Evolutionary conservation across 2,113 vertebrate genomes (phyloP).

Genomic region (Atrichornis clamosus): DNA sequence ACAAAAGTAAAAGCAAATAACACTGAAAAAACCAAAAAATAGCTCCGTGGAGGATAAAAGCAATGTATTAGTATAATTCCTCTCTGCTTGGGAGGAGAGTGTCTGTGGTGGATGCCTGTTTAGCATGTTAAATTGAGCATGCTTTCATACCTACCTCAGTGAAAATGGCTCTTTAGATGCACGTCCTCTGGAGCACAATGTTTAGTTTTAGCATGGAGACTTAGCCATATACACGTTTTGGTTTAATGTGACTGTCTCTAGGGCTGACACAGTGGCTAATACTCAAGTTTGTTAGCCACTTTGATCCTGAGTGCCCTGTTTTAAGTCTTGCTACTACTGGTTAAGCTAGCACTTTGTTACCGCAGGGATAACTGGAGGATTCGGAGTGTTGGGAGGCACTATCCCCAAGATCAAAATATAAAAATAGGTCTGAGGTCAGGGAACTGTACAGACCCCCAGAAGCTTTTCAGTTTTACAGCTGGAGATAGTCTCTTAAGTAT

Average conservation of each 20-base stretch:
- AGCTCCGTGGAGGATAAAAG: not conserved
- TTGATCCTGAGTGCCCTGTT: conserved; percentile 77
- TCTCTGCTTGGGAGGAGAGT: not conserved
- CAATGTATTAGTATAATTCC: not conserved
- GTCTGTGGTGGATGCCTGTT: not conserved
- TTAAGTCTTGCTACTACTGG: conserved; percentile 75
- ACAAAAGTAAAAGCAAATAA: conserved; percentile 34
- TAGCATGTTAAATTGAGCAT: conserved; percentile 45
- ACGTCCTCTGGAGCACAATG: not conserved
- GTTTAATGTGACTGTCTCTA: conserved; percentile 53
- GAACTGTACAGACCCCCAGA: conserved; percentile 74
- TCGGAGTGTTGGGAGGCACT: conserved; percentile 72
- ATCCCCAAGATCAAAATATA: conserved; percentile 82
- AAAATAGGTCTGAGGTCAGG: conserved; percentile 80
- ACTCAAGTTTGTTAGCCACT: conserved; percentile 72
- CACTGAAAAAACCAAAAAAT: not conserved
- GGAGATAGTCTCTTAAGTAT: conserved; percentile 81
- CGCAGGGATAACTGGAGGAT: conserved; percentile 74
- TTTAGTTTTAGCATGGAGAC: conserved; percentile 47
- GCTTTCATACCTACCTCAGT: not conserved
- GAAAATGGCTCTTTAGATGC: conserved; percentile 26
- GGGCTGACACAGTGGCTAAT: conserved; percentile 71
- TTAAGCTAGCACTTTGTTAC: conserved; percentile 76
- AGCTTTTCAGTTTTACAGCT: conserved; percentile 78
- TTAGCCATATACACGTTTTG: conserved; percentile 45